Conservation (phyloP, 2,797 vertebrate genomes). For the Graptemys geographica region DNA sequence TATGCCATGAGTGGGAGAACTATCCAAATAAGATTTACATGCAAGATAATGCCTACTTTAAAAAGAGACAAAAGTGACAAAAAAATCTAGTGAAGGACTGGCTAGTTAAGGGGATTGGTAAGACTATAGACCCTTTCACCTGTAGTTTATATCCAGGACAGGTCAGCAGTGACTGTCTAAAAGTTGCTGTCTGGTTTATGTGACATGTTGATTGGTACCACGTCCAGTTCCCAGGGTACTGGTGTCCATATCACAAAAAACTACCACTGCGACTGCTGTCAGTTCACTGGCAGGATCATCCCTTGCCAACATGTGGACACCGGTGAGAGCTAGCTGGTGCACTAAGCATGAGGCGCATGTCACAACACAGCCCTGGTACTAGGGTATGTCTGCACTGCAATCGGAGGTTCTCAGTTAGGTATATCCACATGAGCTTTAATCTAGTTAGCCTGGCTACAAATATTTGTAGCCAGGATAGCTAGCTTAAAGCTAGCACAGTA, state of each 20-base stretch:
- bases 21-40: background rate
- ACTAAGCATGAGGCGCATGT: too few relatives aligned
- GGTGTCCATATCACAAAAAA: background rate
- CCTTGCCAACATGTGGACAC: too few relatives aligned
- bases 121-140: accelerated
- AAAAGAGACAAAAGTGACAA: background rate
- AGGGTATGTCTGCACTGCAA: too few relatives aligned
- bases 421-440: too few relatives aligned
- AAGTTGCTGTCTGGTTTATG: background rate
- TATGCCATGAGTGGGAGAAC: background rate
- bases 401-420: too few relatives aligned
- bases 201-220: background rate
- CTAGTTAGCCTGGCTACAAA: too few relatives aligned
- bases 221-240: background rate
- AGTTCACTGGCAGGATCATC: too few relatives aligned
- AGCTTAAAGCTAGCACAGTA: too few relatives aligned
- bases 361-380: too few relatives aligned
- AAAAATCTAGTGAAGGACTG: accelerated
- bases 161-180: background rate
- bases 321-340: too few relatives aligned
- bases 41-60: background rate
- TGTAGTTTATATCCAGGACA: background rate
- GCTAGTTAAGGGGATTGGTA: accelerated
- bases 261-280: too few relatives aligned
- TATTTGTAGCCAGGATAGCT: too few relatives aligned